Percentiles rank a stretch among this genome's conserved stretches.
phyloP scores from a whole-genome alignment of 2,113 vertebrate species.

The Pyrgilauda ruficollis region DNA sequence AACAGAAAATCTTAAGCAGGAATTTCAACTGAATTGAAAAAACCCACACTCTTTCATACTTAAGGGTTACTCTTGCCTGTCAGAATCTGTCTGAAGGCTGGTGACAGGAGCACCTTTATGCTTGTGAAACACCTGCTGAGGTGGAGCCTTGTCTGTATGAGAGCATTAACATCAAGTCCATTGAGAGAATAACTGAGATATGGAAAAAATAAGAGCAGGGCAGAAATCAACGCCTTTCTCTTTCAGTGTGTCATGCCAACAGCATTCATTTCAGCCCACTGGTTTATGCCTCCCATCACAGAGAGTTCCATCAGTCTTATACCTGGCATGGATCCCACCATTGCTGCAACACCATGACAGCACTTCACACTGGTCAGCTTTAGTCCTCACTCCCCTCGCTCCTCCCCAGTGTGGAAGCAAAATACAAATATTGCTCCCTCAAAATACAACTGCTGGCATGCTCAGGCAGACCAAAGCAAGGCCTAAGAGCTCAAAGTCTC shows the following conservation, averaged over 20 bases:
- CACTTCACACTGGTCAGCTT: neutral
- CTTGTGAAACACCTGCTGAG: neutral
- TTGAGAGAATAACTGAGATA: neutral
- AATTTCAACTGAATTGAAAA: neutral
- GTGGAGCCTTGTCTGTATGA: neutral
- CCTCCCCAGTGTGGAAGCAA: neutral
- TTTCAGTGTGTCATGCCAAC: neutral
- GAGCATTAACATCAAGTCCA: neutral
- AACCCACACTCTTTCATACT: neutral
- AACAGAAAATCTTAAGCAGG: neutral
- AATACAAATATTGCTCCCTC: neutral
- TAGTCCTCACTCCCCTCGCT: neutral
- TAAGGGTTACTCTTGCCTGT: neutral
- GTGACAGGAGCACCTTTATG: neutral
- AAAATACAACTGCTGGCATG: neutral
- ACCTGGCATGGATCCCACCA: neutral
- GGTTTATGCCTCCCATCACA: neutral
- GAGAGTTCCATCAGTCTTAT: neutral
- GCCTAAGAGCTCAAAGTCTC: neutral
- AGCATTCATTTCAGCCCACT: neutral
- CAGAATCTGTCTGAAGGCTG: neutral
- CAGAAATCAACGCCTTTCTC: neutral
- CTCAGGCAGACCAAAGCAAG: neutral
- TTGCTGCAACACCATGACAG: fast-evolving
- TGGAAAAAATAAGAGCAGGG: neutral